Evolutionary conservation across 2,888 invertebrate species (phyloP).

Genomic region (Merodon equestris): DNA sequence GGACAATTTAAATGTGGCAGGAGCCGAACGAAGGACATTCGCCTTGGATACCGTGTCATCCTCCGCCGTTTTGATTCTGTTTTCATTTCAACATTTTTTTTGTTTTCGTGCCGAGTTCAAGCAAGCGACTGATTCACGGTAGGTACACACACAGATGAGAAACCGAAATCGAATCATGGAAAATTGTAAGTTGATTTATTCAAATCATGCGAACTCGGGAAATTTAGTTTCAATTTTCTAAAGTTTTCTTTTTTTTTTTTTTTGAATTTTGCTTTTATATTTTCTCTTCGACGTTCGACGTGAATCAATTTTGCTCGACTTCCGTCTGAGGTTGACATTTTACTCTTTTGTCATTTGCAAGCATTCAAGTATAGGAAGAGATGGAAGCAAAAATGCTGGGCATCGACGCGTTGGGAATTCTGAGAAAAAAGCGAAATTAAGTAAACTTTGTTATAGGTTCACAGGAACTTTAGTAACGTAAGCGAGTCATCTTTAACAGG

Average conservation of each 20-base stretch:
- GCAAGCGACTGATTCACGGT: conserved; percentile 32
- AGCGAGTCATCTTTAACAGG: too few species aligned
- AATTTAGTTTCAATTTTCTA: conserved; percentile 67
- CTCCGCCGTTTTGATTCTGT: too few species aligned
- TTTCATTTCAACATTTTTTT: conserved; percentile 21
- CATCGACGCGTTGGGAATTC: too few species aligned
- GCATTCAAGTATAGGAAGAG: conserved; percentile 23
- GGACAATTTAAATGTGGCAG: conserved; percentile 53
- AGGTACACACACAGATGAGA: conserved; percentile 52
- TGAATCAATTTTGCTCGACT: conserved; percentile 29
- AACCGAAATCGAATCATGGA: conserved; percentile 69
- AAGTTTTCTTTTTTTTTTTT: conserved; percentile 29
- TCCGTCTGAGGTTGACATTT: conserved; percentile 39
- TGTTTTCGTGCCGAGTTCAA: conserved; percentile 18
- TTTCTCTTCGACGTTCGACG: conserved; percentile 24
- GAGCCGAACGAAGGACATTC: conserved; percentile 5
- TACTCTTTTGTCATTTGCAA: conserved; percentile 24
- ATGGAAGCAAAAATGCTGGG: neutral
- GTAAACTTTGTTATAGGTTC: too few species aligned
- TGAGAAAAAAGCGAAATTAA: too few species aligned
- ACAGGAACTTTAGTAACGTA: too few species aligned
- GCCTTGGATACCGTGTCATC: too few species aligned
- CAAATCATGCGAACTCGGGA: conserved; percentile 69
- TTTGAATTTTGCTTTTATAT: conserved; percentile 6
- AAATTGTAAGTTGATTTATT: conserved; percentile 70